A percentile compares a stretch with the other conserved stretches of the same genome.
These are phyloP conservation scores for Brachypalpus laphriformis DNA, from an alignment of 2,888 invertebrate species.

Conservation along the genomic window DNA sequence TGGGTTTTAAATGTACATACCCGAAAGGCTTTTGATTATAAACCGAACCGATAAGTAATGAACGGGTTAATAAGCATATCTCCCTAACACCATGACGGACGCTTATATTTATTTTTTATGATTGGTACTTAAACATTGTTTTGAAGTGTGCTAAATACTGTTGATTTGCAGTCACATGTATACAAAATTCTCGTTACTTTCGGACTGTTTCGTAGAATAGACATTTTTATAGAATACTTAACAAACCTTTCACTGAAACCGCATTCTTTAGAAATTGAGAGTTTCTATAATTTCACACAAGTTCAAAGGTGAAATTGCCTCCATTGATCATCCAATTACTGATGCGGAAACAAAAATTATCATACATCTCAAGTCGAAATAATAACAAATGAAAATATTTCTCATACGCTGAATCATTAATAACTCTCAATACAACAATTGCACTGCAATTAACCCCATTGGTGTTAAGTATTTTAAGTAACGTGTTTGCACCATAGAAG, in stretches of 20 bases:
- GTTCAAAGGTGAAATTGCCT: conserved; percentile 13
- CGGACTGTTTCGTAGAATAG: no score
- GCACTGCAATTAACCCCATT: conserved; percentile 29
- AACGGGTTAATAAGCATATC: not conserved
- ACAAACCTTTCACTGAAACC: not conserved
- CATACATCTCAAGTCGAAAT: not conserved
- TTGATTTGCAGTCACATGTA: not conserved
- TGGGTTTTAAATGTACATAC: no score
- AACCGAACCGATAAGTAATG: not conserved
- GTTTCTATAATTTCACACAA: conserved; percentile 15
- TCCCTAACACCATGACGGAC: not conserved
- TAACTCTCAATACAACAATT: conserved; percentile 28
- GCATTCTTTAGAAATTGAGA: not conserved
- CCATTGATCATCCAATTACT: not conserved
- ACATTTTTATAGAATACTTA: not conserved
- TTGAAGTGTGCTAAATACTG: not conserved
- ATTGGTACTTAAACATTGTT: not conserved
- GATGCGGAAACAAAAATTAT: not conserved
- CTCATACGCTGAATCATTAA: not conserved
- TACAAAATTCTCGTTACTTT: not conserved
- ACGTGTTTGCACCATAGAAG: not conserved
- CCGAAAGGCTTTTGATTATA: not conserved
- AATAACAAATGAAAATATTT: conserved; percentile 18
- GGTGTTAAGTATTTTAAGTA: not conserved
- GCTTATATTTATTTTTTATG: not conserved